Base-by-base conservation (phyloP, 2,113 vertebrate species). In the Apaloderma vittatum region DNA sequence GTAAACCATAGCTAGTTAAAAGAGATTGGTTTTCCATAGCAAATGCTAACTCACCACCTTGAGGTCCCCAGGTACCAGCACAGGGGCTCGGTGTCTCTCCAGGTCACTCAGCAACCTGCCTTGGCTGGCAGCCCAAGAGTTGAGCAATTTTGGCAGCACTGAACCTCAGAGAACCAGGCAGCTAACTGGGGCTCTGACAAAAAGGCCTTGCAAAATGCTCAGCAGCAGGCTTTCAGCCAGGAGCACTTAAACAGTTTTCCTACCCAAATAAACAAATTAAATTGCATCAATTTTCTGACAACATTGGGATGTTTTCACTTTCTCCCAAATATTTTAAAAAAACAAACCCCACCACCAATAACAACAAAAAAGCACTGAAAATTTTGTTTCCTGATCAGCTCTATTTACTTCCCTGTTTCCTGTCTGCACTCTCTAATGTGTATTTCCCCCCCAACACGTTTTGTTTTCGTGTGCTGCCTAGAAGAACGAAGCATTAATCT, bases 81-180 rank as follows among this genome's bases (percentile, higher is more conserved):
- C 10, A 34, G 21, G 12, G 36, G 4, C 58, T 40, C 1, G 20
- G 3, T 3, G 2, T 37, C 58, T 70, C n/a, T 34, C 12, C 2
- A 4, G 26, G 80, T 78, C 74, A 65, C 36, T 20, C 18, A 34
- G 65, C 34, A 52, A 40, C n/a, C 43, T 52, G 9, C 13, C 18
- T 45, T 10, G 68, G 72, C 48, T 58, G 34, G 57, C 45, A 81
- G 48, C 43, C 51, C 29, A 43, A 29, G 2, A 65, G 9, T 48
- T 49, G 57, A 48, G 52, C 34, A 63, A 51, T 12, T 11, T 12
- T 26, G 34, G 30, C 58, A 71, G 68, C 40, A 22, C 15, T 6
- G 21, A 67, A 46, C 46, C 6, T 8, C 0, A 0, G 36, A 74
- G 19, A 78, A n/a, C 12, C 2, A 62, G 30, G 11, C 30, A 91